Base-by-base conservation (phyloP, 2,797 vertebrate genomes). In the Thalassophryne amazonica region DNA sequence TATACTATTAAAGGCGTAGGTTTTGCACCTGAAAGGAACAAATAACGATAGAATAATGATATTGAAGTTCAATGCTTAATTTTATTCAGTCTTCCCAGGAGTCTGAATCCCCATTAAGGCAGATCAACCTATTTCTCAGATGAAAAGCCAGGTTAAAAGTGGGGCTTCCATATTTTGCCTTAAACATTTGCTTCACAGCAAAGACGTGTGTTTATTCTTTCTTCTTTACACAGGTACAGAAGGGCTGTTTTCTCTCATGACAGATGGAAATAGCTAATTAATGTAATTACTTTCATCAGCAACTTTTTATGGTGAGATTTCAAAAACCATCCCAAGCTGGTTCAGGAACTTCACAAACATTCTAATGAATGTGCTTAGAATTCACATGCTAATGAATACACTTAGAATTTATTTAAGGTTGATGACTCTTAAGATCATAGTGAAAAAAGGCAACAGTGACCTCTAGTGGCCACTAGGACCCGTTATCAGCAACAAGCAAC, bases 241-340 rank as follows among this genome's bases (percentile, higher is more conserved):
- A 17, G 34, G 39, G 12, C 24, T 47, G 40, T 56, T 75, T 69
- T 32, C 48, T 66, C 42, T 63, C 4, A 20, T 35, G 78, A 69
- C 81, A 76, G 74, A 84, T 84, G 75, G 76, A 78, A 75, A 74
- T 43, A 2, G 41, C 60, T 71, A 74, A 82, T 81, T 69, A 69
- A 57, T 25, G 11, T 28, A n/a, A n/a, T n/a, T n/a, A 25, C 60
- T 65, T 73, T 69, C 51, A 72, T 73, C 35, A 27, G 32, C 14
- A 7, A 68, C 56, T 68, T 41, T 37, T 45, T 62, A 40, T 24
- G 20, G 43, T 49, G 27, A 15, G 23, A 57, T 53, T 53, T 51
- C 4, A 56, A 50, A 62, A 72, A n/a, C 9, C 34, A 21, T 37
- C 13, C 24, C 3, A 34, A 27, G 20, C 15, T 12, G 4, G 22